Evolutionary conservation across 1,140 invertebrate genomes (phyloP), one percentile per base, ranked within the genome.

Genomic region (Drosophila takahashii): DNA sequence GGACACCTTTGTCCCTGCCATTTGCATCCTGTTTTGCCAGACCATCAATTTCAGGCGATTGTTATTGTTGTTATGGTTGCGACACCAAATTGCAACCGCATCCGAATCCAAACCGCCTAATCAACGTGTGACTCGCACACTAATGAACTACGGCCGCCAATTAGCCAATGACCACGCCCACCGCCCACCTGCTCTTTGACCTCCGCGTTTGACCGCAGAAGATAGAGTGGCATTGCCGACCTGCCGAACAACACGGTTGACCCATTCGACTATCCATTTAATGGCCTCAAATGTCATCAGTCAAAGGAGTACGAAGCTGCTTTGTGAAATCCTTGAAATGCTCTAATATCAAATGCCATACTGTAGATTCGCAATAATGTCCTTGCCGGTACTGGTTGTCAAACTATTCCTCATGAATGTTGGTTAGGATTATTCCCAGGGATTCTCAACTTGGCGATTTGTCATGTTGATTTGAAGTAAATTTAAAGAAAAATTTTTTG

Each of bases 141-240:
- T 84, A 81, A 81, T 77, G 58, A 81, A 81, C 65, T 79, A 58
- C 47, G 42, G 37, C 70, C 70, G 57, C 47, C 79, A 78, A 83
- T 81, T 77, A 83, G 62, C 44, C 45, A 74, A 56, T 18, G 45
- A n/a, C 41, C 39, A 34, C 32, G 50, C 13, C 69, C 52, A 42
- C 47, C 29, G 34, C 39, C 47, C n/a, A 18, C 51, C 37, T 48
- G 15, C 51, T n/a, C 58, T 29, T 64, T 59, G 9, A 26, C 39
- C 18, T 32, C 29, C 41, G 9, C 37, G 41, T 69, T 69, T 54
- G 41, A n/a, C 32, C 22, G 32, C 32, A 42, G 11, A 54, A 54
- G 61, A 54, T 69, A 18, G 11, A 45, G 41, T n/a, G 58, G 61
- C 47, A 2, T 22, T 22, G n/a, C 7, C 11, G 48, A 52, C 26